phyloP scores from a whole-genome alignment of 1,140 invertebrate genomes.

The Glossosoma conforme region DNA sequence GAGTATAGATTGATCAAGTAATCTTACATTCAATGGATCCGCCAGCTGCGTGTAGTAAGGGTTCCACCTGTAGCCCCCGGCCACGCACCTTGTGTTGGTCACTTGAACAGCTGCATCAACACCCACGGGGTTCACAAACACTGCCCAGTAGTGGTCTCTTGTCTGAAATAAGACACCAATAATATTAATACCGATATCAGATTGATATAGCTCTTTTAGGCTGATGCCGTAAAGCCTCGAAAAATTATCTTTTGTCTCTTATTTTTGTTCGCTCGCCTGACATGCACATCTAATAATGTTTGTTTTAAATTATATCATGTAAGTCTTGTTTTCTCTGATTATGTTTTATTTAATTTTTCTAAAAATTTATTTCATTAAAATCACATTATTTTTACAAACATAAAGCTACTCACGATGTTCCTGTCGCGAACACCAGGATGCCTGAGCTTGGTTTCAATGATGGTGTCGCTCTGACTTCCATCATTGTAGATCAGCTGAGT shows the following conservation, averaged over 20 bases:
- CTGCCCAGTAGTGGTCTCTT: conserved; percentile 82
- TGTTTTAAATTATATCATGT: too few relatives aligned
- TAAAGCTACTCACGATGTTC: conserved; percentile 61
- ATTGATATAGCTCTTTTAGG: too few relatives aligned
- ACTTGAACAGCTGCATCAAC: conserved; percentile 83
- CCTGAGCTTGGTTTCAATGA: conserved; percentile 80
- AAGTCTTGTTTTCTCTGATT: too few relatives aligned
- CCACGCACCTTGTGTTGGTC: conserved; percentile 76
- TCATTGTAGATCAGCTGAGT: conserved; percentile 83
- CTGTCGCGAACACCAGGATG: conserved; percentile 78
- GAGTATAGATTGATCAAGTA: not conserved
- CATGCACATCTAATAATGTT: too few relatives aligned
- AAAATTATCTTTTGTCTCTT: too few relatives aligned
- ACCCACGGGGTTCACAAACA: conserved; percentile 90
- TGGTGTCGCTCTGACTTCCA: conserved; percentile 81
- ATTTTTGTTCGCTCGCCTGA: too few relatives aligned
- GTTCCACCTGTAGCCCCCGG: conserved; percentile 89
- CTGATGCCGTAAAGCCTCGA: too few relatives aligned
- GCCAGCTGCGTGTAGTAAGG: conserved; percentile 87
- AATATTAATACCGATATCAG: too few relatives aligned
- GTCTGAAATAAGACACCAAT: conserved; percentile 64
- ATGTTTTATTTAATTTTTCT: too few relatives aligned
- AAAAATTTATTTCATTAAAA: conserved; percentile 4
- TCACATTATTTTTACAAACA: conserved; percentile 1
- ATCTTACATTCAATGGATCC: conserved; percentile 78